Base-by-base conservation (phyloP, 2,113 vertebrate genomes). In the Maccullochella peelii region DNA sequence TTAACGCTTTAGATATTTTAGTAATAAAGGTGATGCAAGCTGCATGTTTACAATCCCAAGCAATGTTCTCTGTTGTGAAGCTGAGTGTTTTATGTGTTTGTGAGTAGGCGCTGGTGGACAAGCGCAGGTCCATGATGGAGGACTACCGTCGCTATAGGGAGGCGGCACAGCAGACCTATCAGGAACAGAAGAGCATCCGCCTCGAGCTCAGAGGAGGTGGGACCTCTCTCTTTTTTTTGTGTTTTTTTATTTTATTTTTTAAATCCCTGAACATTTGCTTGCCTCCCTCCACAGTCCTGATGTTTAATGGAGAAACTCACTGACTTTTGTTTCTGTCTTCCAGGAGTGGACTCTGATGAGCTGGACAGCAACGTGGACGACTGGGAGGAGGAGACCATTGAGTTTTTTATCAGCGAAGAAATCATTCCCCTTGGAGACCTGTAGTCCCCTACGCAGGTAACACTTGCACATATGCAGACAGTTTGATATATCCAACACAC, bases 391-490 rank as follows among this genome's bases (percentile, higher is more conserved):
- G 98, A 99, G 93, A 99, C 98, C 83, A 98, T 99, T 82, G 98
- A 99, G 91, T 99, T 99, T 95, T 99, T 99, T 94, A 98, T 99
- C 97, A 99, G 97, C 87, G 98, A 99, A 96, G 98, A 99, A 97
- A 97, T 98, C 93, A 97, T 99, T 96, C 96, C 97, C 74, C 94
- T 99, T 63, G 97, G 96, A 92, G 97, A 95, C 94, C 96, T 97
- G 95, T 99, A 97, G 95, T 96, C 93, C 86, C 79, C 78, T 86
- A 88, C 95, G 89, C 94, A 95, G 95, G 95, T 96, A 86, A 87
- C 12, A 4, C 18, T 2, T 36, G 1, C 36, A 27, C n/a, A 38
- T 15, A 25, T n/a, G 15, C 23, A n/a, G 23, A 62, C 74, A 1
- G 23, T 40, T 21, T 36, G 18, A 40, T 20, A 2, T 10, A 0